These are phyloP conservation scores for Zootermopsis nevadensis DNA, from an alignment of 2,888 invertebrate species.

Conservation along the genomic window DNA sequence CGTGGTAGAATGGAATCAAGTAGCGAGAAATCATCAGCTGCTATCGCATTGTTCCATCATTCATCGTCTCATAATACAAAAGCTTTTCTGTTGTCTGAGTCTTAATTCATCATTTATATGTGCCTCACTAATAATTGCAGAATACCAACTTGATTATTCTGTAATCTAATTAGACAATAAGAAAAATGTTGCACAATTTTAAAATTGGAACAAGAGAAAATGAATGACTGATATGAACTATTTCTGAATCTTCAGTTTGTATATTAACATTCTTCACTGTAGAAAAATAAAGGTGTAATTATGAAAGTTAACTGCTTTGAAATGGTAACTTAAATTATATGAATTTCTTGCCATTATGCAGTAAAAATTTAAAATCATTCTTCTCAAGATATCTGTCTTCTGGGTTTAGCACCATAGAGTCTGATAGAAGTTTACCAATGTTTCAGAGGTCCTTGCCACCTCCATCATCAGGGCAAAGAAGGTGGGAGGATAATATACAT, in stretches of 20 bases:
- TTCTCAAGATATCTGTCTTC: too few species aligned
- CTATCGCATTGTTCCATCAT: neutral
- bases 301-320: too few species aligned
- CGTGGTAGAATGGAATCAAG: slow-evolving; percentile 50
- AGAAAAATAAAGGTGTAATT: too few species aligned
- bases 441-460: too few species aligned
- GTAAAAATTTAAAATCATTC: too few species aligned
- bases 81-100: neutral
- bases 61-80: neutral
- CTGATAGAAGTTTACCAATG: too few species aligned
- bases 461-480: too few species aligned
- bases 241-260: neutral
- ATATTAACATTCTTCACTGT: too few species aligned
- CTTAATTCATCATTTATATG: neutral
- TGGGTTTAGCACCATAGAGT: too few species aligned
- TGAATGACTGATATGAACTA: neutral
- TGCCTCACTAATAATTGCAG: neutral
- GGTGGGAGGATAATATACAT: too few species aligned
- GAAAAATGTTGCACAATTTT: neutral
- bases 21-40: neutral
- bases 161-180: neutral
- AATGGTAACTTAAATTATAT: too few species aligned
- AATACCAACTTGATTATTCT: neutral
- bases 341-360: too few species aligned
- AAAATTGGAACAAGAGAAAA: neutral